Percentiles rank a stretch among this genome's conserved stretches.
Evolutionary conservation across 2,888 invertebrate genomes (phyloP).

Genomic region (Hartigia nigra): DNA sequence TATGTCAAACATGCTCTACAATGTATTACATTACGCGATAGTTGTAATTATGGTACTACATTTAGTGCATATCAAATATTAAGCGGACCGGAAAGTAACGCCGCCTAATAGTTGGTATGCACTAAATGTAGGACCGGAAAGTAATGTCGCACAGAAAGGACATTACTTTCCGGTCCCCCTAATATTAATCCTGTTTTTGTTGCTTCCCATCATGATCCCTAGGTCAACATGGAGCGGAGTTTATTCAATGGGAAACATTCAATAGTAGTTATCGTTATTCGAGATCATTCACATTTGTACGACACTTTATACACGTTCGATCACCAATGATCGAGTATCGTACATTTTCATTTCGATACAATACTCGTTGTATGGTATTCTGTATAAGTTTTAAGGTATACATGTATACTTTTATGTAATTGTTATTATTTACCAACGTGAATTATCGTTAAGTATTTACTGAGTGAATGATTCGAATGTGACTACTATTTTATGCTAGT

Average conservation of each 20-base stretch:
- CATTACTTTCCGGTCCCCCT: too few species aligned
- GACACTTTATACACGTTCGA: background rate
- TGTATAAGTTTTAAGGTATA: background rate
- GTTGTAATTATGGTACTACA: background rate
- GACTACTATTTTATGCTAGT: background rate
- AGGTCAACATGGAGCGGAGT: background rate
- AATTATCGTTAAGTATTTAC: background rate
- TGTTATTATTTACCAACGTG: background rate
- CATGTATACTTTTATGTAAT: background rate
- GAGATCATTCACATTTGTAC: background rate
- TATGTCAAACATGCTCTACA: slow-evolving; percentile 1
- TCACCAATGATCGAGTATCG: background rate
- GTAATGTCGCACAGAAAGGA: too few species aligned
- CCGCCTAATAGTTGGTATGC: too few species aligned
- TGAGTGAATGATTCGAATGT: background rate
- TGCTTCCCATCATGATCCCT: background rate
- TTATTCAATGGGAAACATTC: background rate
- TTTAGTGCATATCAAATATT: background rate
- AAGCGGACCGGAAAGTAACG: too few species aligned
- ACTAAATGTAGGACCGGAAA: too few species aligned
- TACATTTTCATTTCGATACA: background rate
- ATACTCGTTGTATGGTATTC: background rate
- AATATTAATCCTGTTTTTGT: background rate
- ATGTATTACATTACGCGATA: slow-evolving; percentile 2
- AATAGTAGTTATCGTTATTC: background rate